Conservation (phyloP, 2,113 vertebrate species). For the Barbus barbus region DNA sequence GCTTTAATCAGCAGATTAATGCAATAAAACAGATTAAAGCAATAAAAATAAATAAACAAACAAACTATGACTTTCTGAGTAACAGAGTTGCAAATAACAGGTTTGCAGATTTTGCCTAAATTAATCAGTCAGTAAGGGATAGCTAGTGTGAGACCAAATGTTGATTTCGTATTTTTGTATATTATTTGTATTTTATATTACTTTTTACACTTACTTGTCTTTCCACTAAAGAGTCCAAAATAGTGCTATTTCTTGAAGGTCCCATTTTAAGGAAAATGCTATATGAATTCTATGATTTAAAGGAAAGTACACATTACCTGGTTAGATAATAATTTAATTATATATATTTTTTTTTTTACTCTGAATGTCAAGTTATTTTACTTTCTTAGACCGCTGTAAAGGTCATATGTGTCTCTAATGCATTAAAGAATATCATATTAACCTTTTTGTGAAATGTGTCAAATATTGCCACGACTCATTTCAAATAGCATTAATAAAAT, state of each 20-base stretch:
- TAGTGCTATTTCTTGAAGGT: not conserved
- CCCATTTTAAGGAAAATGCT: not conserved
- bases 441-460: not conserved
- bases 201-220: not conserved
- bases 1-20: not conserved
- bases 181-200: not conserved
- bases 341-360: no score
- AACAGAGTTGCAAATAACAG: not conserved
- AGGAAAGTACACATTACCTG: no score
- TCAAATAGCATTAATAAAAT: not conserved
- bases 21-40: not conserved
- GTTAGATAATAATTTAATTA: no score
- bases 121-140: not conserved
- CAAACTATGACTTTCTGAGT: not conserved
- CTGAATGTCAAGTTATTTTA: no score
- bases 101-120: not conserved
- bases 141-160: no score
- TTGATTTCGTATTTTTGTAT: not conserved
- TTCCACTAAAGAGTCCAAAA: not conserved
- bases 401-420: not conserved
- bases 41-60: not conserved
- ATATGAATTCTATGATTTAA: not conserved
- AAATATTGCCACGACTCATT: not conserved
- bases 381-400: not conserved
- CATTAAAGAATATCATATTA: not conserved